phyloP scores from a whole-genome alignment of 2,797 vertebrate species.

The Sebastes taczanowskii region DNA sequence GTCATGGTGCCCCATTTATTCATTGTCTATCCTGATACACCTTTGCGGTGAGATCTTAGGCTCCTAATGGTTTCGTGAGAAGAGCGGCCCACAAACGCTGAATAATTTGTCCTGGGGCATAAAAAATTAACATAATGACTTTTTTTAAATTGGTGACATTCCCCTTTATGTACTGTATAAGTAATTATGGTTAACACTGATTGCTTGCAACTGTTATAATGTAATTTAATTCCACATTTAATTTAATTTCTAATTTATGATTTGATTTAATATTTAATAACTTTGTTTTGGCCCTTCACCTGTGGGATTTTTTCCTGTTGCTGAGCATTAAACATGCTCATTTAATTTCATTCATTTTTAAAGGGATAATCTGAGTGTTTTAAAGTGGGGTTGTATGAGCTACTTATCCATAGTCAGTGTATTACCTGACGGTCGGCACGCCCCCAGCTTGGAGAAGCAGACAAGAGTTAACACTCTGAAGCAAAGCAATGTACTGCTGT shows the following conservation, averaged over 20 bases:
- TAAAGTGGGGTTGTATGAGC: neutral
- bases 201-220: neutral
- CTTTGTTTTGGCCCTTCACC: neutral
- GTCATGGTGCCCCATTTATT: neutral
- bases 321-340: neutral
- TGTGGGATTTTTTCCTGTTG: neutral
- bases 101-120: neutral
- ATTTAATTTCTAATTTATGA: neutral
- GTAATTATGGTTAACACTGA: neutral
- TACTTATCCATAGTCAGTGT: neutral
- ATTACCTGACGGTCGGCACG: neutral
- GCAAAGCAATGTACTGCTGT: neutral
- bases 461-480: neutral
- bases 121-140: neutral
- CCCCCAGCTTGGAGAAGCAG: neutral
- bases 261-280: neutral
- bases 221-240: neutral
- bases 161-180: neutral
- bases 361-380: neutral
- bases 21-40: neutral
- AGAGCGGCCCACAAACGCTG: neutral
- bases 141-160: neutral
- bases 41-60: neutral
- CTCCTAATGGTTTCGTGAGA: neutral
- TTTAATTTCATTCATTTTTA: constrained; percentile 15